Evolutionary conservation across 2,113 vertebrate genomes (phyloP).

Genomic region (Corythornis vintsioides): DNA sequence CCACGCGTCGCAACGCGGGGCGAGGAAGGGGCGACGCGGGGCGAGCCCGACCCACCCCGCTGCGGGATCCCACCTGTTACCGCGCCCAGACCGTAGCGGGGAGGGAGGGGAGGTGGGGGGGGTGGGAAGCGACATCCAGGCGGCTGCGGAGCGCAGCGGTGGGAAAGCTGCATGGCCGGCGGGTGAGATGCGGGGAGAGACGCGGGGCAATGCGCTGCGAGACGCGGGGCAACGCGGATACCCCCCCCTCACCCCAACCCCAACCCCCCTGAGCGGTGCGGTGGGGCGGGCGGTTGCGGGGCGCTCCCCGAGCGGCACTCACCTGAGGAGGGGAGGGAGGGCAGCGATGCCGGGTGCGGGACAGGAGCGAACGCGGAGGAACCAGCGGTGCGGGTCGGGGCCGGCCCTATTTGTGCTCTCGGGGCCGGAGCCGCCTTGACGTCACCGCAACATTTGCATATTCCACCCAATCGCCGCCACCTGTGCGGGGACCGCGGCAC

Average conservation of each 20-base stretch:
- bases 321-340: background rate
- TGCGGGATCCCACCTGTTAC: background rate
- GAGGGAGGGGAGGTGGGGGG: background rate
- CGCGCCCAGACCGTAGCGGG: background rate
- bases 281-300: too few species aligned
- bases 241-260: background rate
- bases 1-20: too few species aligned
- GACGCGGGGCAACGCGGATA: background rate
- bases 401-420: conserved; percentile 88
- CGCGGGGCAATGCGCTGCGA: background rate
- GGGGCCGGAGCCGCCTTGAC: conserved; percentile 83
- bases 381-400: conserved; percentile 61
- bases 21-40: too few species aligned
- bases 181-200: background rate
- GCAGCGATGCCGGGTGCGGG: too few species aligned
- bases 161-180: background rate
- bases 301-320: background rate
- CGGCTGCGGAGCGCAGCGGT: too few species aligned
- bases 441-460: conserved; percentile 83
- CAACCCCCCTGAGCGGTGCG: too few species aligned
- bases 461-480: conserved; percentile 79
- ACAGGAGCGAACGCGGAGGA: background rate
- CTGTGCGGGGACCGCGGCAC: conserved; percentile 60
- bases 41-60: background rate
- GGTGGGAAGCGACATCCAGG: background rate